Evolutionary conservation across 2,888 invertebrate species (phyloP).

Genomic region (Chesias legatella): DNA sequence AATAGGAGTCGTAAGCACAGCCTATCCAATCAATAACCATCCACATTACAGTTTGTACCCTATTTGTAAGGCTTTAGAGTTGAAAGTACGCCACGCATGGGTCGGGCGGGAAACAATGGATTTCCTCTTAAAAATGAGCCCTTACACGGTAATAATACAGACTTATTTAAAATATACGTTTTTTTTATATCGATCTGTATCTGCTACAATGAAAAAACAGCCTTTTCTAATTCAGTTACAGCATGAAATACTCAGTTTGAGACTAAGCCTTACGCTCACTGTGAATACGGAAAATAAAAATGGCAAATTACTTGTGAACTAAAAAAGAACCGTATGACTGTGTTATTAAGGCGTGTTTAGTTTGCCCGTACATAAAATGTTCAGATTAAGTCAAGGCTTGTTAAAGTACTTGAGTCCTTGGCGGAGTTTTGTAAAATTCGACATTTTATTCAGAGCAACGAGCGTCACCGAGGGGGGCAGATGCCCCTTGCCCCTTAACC

Average conservation of each 20-base stretch:
- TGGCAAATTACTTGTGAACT: not conserved
- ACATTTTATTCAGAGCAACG: slow-evolving; percentile 17
- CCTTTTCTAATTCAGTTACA: not conserved
- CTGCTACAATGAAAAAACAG: not conserved
- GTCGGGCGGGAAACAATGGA: slow-evolving; percentile 24
- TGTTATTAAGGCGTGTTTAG: slow-evolving; percentile 1
- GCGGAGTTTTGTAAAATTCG: slow-evolving; percentile 21
- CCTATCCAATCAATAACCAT: slow-evolving; percentile 23
- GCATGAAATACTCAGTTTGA: not conserved
- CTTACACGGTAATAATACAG: slow-evolving; percentile 24
- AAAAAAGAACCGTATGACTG: not conserved
- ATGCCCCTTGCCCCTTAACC: too few relatives aligned
- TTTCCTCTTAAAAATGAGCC: slow-evolving; percentile 29
- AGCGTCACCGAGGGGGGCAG: too few relatives aligned
- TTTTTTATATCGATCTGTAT: slow-evolving; percentile 13
- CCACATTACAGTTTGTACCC: slow-evolving; percentile 3
- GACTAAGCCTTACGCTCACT: slow-evolving; percentile 3
- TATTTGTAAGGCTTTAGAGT: slow-evolving; percentile 2
- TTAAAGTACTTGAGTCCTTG: slow-evolving; percentile 17
- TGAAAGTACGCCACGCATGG: not conserved
- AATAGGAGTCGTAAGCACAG: slow-evolving; percentile 4
- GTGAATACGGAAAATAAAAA: slow-evolving; percentile 9
- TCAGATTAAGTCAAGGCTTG: slow-evolving; percentile 22
- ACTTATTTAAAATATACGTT: slow-evolving; percentile 26
- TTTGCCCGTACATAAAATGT: slow-evolving; percentile 4